Evolutionary conservation across 2,797 vertebrate species (phyloP), one percentile per base, ranked within the genome.

Genomic region (Pogoniulus pusillus): DNA sequence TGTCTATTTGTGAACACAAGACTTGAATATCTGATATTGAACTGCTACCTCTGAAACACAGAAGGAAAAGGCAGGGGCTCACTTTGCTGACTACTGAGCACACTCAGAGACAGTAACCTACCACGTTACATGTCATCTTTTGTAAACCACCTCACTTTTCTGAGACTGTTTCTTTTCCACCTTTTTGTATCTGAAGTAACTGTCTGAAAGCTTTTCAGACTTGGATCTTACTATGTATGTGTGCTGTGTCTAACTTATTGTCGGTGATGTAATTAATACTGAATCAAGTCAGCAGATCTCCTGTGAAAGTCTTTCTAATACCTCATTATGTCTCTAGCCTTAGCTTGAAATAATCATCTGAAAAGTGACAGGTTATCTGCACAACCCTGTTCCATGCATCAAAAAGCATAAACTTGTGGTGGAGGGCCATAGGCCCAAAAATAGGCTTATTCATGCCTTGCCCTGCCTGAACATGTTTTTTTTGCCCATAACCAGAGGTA

Each of bases 191-290:
- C 30, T 84, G 49, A 47, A 62, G 32, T 57, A 39, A 54, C 10
- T 34, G 20, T 30, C 51, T 57, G 51, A n/a, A 72, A 63, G 30
- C 3, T 87, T 80, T 87, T 82, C 55, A 45, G 39, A 27, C 37
- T 49, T 79, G 14, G 32, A 55, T 70, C 35, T 82, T 37, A 12
- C 5, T 35, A 35, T 9, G 16, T 23, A 14, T 39, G 66, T 30
- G 26, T 0, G 0, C 16, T 0, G 0, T 64, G 53, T 69, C 73
- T 93, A 77, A 68, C 24, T 75, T 79, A 54, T 6, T 45, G 47
- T 54, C 60, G 76, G 15, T 32, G 84, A 49, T 7, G 12, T 73
- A 81, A 88, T 86, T 85, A 86, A 55, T 53, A 63, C 9, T 45
- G 43, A 76, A 82, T 66, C 26, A 89, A 85, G 16, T 59, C 77